These are phyloP conservation scores for Hormaphis cornu DNA, from an alignment of 1,140 invertebrate genomes.

Conservation along the genomic window DNA sequence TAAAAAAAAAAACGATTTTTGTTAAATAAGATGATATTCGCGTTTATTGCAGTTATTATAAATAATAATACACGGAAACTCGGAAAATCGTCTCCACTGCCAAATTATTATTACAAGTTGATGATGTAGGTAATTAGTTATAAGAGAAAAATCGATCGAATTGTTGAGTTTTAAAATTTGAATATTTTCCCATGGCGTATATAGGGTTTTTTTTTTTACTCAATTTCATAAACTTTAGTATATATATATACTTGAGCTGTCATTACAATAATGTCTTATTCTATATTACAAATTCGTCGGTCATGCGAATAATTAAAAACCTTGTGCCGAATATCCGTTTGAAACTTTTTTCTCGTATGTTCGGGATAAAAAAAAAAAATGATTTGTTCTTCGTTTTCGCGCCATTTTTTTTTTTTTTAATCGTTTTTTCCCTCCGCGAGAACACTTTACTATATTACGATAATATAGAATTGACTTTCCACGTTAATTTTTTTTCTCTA, in stretches of 20 bases:
- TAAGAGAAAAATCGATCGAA: too few species aligned
- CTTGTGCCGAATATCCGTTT: conserved; percentile 17
- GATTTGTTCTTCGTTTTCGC: not conserved
- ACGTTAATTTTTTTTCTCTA: not conserved
- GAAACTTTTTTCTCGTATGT: conserved; percentile 1
- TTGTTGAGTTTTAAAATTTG: too few species aligned
- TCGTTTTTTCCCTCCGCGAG: too few species aligned
- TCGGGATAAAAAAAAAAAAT: conserved; percentile 2
- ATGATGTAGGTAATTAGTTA: too few species aligned
- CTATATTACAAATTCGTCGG: not conserved
- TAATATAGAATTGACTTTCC: not conserved
- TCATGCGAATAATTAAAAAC: conserved; percentile 7
- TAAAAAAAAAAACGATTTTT: too few species aligned
- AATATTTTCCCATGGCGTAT: too few species aligned
- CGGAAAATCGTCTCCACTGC: too few species aligned
- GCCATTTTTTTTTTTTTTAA: not conserved
- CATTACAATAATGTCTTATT: not conserved
- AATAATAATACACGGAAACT: too few species aligned
- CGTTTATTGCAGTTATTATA: too few species aligned
- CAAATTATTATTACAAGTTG: too few species aligned
- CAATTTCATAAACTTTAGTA: not conserved
- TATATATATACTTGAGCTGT: conserved; percentile 12
- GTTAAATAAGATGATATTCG: too few species aligned
- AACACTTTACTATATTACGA: too few species aligned
- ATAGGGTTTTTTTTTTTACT: not conserved